These are phyloP conservation scores for Schizotus pectinicornis DNA, from an alignment of 2,888 invertebrate genomes.

Conservation along the genomic window DNA sequence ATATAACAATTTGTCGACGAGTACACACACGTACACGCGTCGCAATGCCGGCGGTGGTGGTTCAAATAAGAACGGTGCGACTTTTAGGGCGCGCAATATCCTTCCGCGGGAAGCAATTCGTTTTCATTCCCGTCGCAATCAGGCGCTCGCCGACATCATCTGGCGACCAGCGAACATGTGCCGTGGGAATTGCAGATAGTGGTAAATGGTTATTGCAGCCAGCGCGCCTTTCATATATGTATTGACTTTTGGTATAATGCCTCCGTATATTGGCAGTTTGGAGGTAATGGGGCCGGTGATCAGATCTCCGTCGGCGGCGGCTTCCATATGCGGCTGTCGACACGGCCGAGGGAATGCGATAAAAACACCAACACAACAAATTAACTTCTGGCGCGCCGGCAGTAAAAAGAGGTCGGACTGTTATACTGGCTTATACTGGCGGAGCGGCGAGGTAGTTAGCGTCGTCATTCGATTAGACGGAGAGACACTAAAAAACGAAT, in stretches of 20 bases:
- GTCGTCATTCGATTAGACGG: constrained; percentile 54
- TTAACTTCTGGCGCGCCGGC: constrained; percentile 48
- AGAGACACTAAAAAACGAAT: constrained; percentile 54
- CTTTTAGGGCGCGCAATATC: constrained; percentile 54
- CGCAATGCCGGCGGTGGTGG: constrained; percentile 34
- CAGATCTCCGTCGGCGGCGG: constrained; percentile 39
- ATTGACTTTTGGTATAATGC: constrained; percentile 58
- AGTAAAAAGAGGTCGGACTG: constrained; percentile 35
- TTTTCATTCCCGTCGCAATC: constrained; percentile 54
- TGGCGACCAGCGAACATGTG: constrained; percentile 52
- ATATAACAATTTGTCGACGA: constrained; percentile 49
- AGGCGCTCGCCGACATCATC: constrained; percentile 51
- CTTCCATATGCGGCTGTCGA: constrained; percentile 42
- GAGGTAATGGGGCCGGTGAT: constrained; percentile 51
- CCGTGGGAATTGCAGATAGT: constrained; percentile 57
- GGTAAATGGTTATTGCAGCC: constrained; percentile 56
- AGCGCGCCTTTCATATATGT: constrained; percentile 49
- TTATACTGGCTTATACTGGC: constrained; percentile 25
- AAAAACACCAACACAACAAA: constrained; percentile 55
- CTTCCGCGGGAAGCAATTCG: constrained; percentile 57
- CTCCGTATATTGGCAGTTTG: constrained; percentile 55
- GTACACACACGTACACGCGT: constrained; percentile 46
- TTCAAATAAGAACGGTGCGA: constrained; percentile 46
- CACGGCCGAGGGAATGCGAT: constrained; percentile 44
- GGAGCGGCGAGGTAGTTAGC: constrained; percentile 46